Percentiles rank a stretch among this genome's conserved stretches.
Evolutionary conservation across 2,888 invertebrate genomes (phyloP).

Genomic region (Nymphalis c-album): DNA sequence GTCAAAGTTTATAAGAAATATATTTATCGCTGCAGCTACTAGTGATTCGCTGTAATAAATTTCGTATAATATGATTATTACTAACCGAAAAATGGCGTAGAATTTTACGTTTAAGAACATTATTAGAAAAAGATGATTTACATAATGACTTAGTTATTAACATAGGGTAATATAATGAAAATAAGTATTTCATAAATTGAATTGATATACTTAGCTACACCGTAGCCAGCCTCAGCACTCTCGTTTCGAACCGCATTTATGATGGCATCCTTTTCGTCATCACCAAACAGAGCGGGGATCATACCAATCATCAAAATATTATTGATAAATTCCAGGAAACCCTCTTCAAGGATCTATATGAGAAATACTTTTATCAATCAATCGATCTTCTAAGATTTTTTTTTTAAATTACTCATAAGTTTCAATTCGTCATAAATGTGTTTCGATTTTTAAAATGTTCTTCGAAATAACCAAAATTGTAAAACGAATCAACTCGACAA

Average conservation of each 20-base stretch:
- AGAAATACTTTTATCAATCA: neutral
- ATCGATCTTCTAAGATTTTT: too few relatives aligned
- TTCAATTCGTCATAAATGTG: too few relatives aligned
- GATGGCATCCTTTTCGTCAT: constrained; percentile 93
- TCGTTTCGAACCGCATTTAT: constrained; percentile 85
- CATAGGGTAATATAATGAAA: too few relatives aligned
- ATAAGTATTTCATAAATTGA: too few relatives aligned
- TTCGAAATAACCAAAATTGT: neutral
- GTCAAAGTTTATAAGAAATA: neutral
- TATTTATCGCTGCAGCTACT: neutral
- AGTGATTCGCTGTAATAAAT: too few relatives aligned
- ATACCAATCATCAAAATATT: constrained; percentile 95
- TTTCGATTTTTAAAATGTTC: too few relatives aligned
- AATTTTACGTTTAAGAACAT: too few relatives aligned
- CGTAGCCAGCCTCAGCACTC: constrained; percentile 86
- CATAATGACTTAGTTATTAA: too few relatives aligned
- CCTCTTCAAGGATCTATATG: constrained; percentile 85
- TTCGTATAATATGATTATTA: too few relatives aligned
- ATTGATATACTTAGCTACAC: constrained; percentile 84
- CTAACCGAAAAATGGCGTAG: too few relatives aligned
- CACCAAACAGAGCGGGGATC: constrained; percentile 91
- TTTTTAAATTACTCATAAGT: too few relatives aligned
- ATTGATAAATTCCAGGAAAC: constrained; percentile 94
- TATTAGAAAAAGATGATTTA: too few relatives aligned
- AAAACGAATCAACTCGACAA: neutral